Conservation (phyloP, 2,888 invertebrate species). For the Synergus gifuensis region DNA sequence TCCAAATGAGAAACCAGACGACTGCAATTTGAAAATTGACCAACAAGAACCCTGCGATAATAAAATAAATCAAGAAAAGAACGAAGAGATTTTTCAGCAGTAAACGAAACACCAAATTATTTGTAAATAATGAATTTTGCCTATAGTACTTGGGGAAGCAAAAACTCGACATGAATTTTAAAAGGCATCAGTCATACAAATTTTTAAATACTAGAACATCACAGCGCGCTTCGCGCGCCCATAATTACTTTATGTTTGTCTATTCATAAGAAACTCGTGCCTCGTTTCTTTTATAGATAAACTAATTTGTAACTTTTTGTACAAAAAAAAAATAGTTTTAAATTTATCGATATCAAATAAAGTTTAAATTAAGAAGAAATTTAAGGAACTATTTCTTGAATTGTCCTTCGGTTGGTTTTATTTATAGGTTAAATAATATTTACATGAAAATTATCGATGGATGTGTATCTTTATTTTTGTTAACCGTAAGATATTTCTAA, state of each 20-base stretch:
- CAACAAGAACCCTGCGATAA: neutral
- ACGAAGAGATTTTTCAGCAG: slow-evolving; percentile 19
- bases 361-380: neutral
- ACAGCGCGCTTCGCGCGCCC: no score
- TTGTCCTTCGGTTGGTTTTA: slow-evolving; percentile 11
- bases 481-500: slow-evolving; percentile 19
- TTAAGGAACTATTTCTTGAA: neutral
- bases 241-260: no score
- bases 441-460: slow-evolving; percentile 26
- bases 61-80: slow-evolving; percentile 12
- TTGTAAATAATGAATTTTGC: slow-evolving; percentile 21
- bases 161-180: neutral
- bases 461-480: neutral
- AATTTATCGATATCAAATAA: neutral
- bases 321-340: slow-evolving; percentile 7
- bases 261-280: slow-evolving; percentile 20
- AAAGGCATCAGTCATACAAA: neutral
- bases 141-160: neutral
- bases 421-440: slow-evolving; percentile 28
- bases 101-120: neutral
- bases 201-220: no score
- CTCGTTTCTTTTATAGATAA: slow-evolving; percentile 1
- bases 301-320: slow-evolving; percentile 35
- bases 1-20: slow-evolving; percentile 9
- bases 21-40: slow-evolving; percentile 27